Percentiles rank a stretch among this genome's conserved stretches.
Evolutionary conservation across 2,888 invertebrate genomes (phyloP).

Genomic region (Cepaea hortensis): DNA sequence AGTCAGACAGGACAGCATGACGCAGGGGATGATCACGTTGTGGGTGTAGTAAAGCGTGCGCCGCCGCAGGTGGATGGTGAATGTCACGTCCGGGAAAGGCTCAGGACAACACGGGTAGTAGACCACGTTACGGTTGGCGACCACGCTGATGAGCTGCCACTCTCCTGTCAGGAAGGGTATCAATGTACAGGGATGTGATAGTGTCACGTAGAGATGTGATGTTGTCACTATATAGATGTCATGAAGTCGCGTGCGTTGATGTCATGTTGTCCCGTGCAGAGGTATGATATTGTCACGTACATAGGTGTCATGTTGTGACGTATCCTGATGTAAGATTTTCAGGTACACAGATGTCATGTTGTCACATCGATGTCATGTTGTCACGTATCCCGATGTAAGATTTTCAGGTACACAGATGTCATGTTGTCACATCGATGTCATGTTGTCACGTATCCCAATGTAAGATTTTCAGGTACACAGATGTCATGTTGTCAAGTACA

Average conservation of each 20-base stretch:
- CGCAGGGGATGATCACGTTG: constrained; percentile 77
- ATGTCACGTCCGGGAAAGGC: constrained; percentile 76
- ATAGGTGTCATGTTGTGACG: too few species aligned
- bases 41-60: constrained; percentile 75
- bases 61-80: constrained; percentile 78
- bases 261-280: neutral
- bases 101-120: constrained; percentile 73
- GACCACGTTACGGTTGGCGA: constrained; percentile 70
- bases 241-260: too few species aligned
- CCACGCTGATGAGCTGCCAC: constrained; percentile 70
- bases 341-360: neutral
- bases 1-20: constrained; percentile 76
- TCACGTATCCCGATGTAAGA: too few species aligned
- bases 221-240: too few species aligned
- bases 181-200: neutral
- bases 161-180: constrained; percentile 60
- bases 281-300: too few species aligned
- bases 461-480: neutral
- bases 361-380: too few species aligned
- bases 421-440: too few species aligned
- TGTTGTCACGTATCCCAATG: too few species aligned
- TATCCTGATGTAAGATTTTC: too few species aligned
- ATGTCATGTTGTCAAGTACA: too few species aligned
- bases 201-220: too few species aligned
- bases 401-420: neutral